Percentiles rank a stretch among this genome's conserved stretches.
Evolutionary conservation across 2,797 vertebrate genomes (phyloP).

Genomic region (Myoxocephalus aenaeus): DNA sequence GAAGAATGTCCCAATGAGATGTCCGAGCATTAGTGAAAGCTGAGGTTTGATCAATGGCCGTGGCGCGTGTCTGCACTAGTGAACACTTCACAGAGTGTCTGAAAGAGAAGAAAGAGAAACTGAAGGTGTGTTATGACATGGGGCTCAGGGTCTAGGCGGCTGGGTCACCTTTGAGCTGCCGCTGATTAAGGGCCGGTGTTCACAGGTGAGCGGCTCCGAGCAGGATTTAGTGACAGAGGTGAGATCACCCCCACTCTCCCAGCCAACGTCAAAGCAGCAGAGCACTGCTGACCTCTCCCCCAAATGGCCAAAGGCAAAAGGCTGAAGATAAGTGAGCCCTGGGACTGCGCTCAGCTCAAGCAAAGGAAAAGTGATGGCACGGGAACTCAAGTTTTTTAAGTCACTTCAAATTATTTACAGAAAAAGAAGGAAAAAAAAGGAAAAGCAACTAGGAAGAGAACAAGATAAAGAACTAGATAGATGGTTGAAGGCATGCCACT

Average conservation of each 20-base stretch:
- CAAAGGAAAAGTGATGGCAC: slow-evolving; percentile 36
- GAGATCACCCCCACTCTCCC: slow-evolving; percentile 47
- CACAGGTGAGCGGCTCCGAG: slow-evolving; percentile 82
- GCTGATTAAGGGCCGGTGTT: slow-evolving; percentile 74
- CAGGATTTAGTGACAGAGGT: slow-evolving; percentile 76
- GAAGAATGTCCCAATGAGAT: slow-evolving; percentile 74
- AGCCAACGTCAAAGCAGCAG: slow-evolving; percentile 39
- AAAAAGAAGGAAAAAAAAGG: not conserved
- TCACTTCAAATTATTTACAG: not conserved
- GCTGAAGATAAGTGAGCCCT: slow-evolving; percentile 54
- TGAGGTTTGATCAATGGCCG: slow-evolving; percentile 78
- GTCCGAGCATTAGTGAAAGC: slow-evolving; percentile 69
- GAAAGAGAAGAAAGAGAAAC: slow-evolving; percentile 69
- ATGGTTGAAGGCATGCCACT: not conserved
- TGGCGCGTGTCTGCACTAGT: slow-evolving; percentile 79
- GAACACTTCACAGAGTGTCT: slow-evolving; percentile 55
- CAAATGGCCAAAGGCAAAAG: slow-evolving; percentile 66
- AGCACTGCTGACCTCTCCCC: slow-evolving; percentile 56
- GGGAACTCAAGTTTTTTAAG: slow-evolving; percentile 17
- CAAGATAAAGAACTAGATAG: not conserved
- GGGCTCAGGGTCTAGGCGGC: slow-evolving; percentile 62
- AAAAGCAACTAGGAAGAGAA: not conserved
- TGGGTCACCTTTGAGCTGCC: slow-evolving; percentile 75
- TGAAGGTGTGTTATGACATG: slow-evolving; percentile 78
- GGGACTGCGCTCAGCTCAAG: slow-evolving; percentile 28